Evolutionary conservation across 1,140 invertebrate genomes (phyloP).

Genomic region (Drosophila micromelanica): DNA sequence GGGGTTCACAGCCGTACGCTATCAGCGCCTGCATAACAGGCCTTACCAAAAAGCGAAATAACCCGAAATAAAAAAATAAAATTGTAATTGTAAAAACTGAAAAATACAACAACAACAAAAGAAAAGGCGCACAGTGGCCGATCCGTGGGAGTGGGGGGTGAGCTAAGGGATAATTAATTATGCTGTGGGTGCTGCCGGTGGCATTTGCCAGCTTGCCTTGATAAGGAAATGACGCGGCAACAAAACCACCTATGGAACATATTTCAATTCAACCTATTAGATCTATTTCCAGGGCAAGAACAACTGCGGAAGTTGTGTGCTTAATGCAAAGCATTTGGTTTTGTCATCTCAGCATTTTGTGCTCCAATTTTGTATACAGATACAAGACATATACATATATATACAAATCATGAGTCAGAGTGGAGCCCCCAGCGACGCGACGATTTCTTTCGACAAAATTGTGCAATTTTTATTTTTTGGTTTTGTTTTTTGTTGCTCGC

Average conservation of each 20-base stretch:
- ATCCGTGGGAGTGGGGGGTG: constrained; percentile 10
- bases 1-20: constrained; percentile 58
- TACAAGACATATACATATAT: constrained; percentile 32
- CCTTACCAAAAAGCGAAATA: background rate
- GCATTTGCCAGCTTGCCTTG: constrained; percentile 63
- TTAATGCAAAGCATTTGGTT: constrained; percentile 44
- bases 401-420: constrained; percentile 56
- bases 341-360: constrained; percentile 58
- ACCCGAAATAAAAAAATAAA: background rate
- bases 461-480: too few species aligned
- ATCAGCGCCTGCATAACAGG: constrained; percentile 66
- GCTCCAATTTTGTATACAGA: constrained; percentile 39
- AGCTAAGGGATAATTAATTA: constrained; percentile 76
- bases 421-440: constrained; percentile 17
- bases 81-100: constrained; percentile 9
- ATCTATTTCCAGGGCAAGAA: constrained; percentile 24
- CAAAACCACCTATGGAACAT: constrained; percentile 42
- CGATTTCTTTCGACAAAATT: constrained; percentile 66
- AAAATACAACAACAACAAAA: background rate
- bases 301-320: constrained; percentile 33
- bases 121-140: constrained; percentile 25
- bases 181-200: constrained; percentile 54
- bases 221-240: constrained; percentile 78
- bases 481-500: constrained; percentile 28
- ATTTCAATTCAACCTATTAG: constrained; percentile 31